Evolutionary conservation across 1,140 invertebrate genomes (phyloP).

Genomic region (Drosophila triauraria): DNA sequence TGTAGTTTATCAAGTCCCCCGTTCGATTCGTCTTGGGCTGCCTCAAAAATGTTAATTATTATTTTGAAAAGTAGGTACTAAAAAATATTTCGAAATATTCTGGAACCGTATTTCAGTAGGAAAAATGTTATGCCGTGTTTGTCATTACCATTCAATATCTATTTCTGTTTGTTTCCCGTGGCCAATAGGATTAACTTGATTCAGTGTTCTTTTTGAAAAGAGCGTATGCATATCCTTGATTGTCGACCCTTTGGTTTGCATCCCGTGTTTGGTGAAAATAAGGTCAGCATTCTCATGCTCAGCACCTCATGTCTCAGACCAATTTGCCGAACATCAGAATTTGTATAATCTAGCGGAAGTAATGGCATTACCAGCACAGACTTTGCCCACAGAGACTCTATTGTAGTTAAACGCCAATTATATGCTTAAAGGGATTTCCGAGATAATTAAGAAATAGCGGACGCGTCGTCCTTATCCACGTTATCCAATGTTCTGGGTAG

Average conservation of each 20-base stretch:
- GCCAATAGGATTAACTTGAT: constrained; percentile 23
- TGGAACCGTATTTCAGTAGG: not conserved
- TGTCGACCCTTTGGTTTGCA: constrained; percentile 21
- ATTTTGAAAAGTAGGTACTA: not conserved
- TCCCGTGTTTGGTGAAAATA: constrained; percentile 11
- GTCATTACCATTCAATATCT: not conserved
- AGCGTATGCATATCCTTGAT: constrained; percentile 27
- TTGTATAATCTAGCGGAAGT: constrained; percentile 66
- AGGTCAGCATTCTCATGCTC: constrained; percentile 19
- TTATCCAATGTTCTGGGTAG: constrained; percentile 84
- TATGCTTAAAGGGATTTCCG: constrained; percentile 72
- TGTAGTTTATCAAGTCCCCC: not conserved
- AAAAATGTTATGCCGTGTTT: not conserved
- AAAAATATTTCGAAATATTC: not conserved
- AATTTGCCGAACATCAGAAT: constrained; percentile 34
- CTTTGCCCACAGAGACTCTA: constrained; percentile 53
- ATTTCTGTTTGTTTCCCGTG: constrained; percentile 1
- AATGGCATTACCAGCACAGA: constrained; percentile 63
- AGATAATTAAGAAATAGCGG: constrained; percentile 77
- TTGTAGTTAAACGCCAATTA: constrained; percentile 78
- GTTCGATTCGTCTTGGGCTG: not conserved
- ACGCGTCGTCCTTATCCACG: constrained; percentile 62
- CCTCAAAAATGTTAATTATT: no score
- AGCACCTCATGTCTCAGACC: constrained; percentile 9
- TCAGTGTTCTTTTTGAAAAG: constrained; percentile 13